Conservation (phyloP, 2,888 invertebrate species). For the Leptopilina myrica region DNA sequence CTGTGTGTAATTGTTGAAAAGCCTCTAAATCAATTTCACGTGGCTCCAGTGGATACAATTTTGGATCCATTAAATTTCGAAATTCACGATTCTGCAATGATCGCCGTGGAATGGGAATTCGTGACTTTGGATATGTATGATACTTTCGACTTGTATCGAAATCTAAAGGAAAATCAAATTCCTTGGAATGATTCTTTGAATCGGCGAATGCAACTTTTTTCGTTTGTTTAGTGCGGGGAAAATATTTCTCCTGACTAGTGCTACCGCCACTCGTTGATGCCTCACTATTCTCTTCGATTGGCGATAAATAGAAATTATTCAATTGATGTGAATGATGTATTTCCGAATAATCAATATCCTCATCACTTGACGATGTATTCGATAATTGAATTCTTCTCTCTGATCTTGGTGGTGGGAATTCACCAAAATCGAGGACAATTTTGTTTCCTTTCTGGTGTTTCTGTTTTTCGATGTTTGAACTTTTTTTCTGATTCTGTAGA, state of each 20-base stretch:
- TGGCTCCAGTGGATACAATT: constrained; percentile 79
- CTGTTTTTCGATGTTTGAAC: constrained; percentile 20
- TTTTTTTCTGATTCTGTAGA: constrained; percentile 26
- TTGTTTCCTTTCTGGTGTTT: constrained; percentile 45
- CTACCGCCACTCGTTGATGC: constrained; percentile 78
- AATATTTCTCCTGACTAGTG: constrained; percentile 64
- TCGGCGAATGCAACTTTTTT: constrained; percentile 31
- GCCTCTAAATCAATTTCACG: constrained; percentile 79
- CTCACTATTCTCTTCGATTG: constrained; percentile 81
- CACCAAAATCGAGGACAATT: constrained; percentile 66
- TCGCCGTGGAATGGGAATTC: constrained; percentile 71
- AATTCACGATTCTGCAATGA: constrained; percentile 60
- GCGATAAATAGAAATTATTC: constrained; percentile 76
- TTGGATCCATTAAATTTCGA: constrained; percentile 66
- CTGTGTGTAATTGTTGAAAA: constrained; percentile 80
- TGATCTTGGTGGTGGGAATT: constrained; percentile 65
- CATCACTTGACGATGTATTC: background rate
- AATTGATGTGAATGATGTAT: constrained; percentile 45
- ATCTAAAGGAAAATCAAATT: constrained; percentile 40
- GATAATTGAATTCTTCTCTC: constrained; percentile 52
- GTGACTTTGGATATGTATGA: constrained; percentile 79
- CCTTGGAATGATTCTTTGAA: constrained; percentile 18
- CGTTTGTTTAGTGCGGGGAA: constrained; percentile 33
- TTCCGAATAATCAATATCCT: constrained; percentile 46
- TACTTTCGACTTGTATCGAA: constrained; percentile 73